phyloP scores from a whole-genome alignment of 2,113 vertebrate genomes.

The Limanda limanda region DNA sequence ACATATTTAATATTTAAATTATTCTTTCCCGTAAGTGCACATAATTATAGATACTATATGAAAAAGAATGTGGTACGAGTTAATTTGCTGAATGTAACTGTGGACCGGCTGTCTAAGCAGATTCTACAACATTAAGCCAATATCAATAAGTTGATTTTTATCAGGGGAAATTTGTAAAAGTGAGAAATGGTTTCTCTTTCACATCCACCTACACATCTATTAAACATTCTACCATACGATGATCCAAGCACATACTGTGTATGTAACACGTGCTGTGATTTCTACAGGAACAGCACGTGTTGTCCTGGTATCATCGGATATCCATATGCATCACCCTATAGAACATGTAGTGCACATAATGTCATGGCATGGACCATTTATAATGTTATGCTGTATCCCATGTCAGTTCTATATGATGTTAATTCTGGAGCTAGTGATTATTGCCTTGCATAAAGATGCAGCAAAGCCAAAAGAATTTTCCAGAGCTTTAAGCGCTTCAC shows the following conservation, averaged over 20 bases:
- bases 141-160: conserved; percentile 18
- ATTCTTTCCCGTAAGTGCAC: conserved; percentile 43
- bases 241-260: background rate
- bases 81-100: background rate
- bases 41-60: conserved; percentile 14
- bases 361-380: conserved; percentile 36
- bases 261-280: background rate
- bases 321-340: background rate
- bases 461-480: conserved; percentile 43
- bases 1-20: conserved; percentile 41
- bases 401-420: conserved; percentile 32
- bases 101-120: background rate
- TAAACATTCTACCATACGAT: conserved; percentile 7
- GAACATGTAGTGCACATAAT: conserved; percentile 20
- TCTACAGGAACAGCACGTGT: no score
- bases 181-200: background rate
- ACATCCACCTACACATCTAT: background rate
- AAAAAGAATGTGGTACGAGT: conserved; percentile 1
- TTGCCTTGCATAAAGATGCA: conserved; percentile 39
- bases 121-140: background rate
- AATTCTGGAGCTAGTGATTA: conserved; percentile 47
- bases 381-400: conserved; percentile 37
- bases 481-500: conserved; percentile 48
- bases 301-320: conserved; percentile 1
- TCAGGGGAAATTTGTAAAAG: conserved; percentile 1